Conservation (phyloP, 2,888 invertebrate genomes). For the Agonopterix subpropinquella region DNA sequence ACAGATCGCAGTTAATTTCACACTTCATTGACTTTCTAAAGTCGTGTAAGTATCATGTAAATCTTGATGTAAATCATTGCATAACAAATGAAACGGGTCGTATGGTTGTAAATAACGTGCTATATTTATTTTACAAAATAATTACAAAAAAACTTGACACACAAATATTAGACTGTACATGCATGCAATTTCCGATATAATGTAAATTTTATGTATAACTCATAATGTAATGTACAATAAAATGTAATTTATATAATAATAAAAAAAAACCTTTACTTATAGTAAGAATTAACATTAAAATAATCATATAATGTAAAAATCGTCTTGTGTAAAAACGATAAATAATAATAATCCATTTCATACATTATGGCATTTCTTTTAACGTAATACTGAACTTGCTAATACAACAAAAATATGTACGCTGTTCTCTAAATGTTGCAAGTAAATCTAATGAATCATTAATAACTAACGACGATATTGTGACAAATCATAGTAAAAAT, state of each 20-base stretch:
- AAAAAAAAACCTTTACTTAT: constrained; percentile 48
- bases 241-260: constrained; percentile 36
- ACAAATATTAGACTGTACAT: constrained; percentile 68
- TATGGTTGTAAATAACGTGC: constrained; percentile 72
- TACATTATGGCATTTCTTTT: constrained; percentile 67
- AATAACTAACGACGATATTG: constrained; percentile 31
- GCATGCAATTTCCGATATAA: constrained; percentile 61
- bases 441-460: background rate
- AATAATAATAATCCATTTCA: constrained; percentile 58
- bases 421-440: constrained; percentile 30
- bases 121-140: constrained; percentile 75
- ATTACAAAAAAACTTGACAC: constrained; percentile 72
- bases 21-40: too few relatives aligned
- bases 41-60: background rate
- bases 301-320: constrained; percentile 34
- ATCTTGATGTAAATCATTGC: background rate
- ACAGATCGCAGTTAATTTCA: too few relatives aligned
- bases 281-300: constrained; percentile 43
- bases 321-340: constrained; percentile 19
- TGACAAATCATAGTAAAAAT: constrained; percentile 12
- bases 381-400: constrained; percentile 72
- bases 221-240: constrained; percentile 56
- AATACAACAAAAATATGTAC: constrained; percentile 71
- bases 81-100: background rate
- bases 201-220: constrained; percentile 34